Conservation (phyloP, 1,140 invertebrate species). For the Pseudomyrmex concolor region DNA sequence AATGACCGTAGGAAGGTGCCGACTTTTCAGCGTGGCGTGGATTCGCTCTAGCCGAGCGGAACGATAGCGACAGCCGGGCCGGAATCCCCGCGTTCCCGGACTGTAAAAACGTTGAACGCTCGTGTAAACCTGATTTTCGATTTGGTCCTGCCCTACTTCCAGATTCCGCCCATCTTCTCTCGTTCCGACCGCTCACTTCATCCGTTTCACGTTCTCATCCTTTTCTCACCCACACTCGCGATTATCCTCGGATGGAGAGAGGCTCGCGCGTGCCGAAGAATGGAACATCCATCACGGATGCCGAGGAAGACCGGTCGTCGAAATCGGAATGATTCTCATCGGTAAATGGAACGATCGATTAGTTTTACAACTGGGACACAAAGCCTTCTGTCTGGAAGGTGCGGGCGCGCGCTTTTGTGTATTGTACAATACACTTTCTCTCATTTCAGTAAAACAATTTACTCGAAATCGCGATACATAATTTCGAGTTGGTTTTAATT, state of each 20-base stretch:
- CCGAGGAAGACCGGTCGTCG: constrained; percentile 25
- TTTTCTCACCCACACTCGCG: constrained; percentile 6
- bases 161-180: constrained; percentile 40
- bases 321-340: constrained; percentile 32
- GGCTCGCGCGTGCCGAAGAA: constrained; percentile 47
- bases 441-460: neutral
- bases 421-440: neutral
- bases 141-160: constrained; percentile 36
- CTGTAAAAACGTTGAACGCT: constrained; percentile 57
- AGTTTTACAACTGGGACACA: neutral
- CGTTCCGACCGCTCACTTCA: constrained; percentile 32
- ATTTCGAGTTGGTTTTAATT: no score
- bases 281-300: constrained; percentile 38
- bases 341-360: constrained; percentile 23
- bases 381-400: no score
- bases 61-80: constrained; percentile 65
- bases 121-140: constrained; percentile 69
- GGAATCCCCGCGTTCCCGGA: constrained; percentile 31
- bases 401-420: no score
- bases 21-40: constrained; percentile 66
- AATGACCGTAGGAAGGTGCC: constrained; percentile 59
- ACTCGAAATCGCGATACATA: neutral
- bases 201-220: constrained; percentile 58
- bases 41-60: constrained; percentile 73
- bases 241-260: constrained; percentile 44